These are phyloP conservation scores for Lepas anatifera DNA, from an alignment of 2,888 invertebrate genomes.

Conservation along the genomic window DNA sequence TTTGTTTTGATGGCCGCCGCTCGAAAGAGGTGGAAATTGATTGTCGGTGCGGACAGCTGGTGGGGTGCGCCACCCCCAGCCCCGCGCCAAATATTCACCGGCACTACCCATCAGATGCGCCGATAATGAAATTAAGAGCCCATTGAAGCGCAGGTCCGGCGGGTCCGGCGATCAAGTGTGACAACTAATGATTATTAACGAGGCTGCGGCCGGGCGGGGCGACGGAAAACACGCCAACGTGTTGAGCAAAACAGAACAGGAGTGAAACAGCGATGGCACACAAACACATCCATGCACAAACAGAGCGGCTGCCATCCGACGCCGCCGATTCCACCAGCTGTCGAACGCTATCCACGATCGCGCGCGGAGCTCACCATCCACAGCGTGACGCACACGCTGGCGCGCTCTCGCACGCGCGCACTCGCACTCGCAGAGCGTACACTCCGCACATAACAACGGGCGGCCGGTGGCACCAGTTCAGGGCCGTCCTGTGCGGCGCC, in stretches of 20 bases:
- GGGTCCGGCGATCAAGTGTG: not conserved
- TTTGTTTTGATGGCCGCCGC: not conserved
- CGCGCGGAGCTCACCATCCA: too few relatives aligned
- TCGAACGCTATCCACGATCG: too few relatives aligned
- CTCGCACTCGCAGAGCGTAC: not conserved
- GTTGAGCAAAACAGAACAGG: conserved; percentile 6
- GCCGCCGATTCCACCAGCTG: too few relatives aligned
- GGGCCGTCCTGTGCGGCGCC: too few relatives aligned
- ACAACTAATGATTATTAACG: conserved; percentile 9
- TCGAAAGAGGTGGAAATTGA: conserved; percentile 8
- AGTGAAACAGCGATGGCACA: conserved; percentile 9
- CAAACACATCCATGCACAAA: too few relatives aligned
- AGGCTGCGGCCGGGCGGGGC: not conserved
- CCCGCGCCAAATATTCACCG: not conserved
- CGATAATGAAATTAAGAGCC: conserved; percentile 1
- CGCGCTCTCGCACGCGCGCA: not conserved
- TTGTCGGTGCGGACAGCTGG: not conserved
- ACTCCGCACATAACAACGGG: conserved; percentile 3
- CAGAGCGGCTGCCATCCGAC: too few relatives aligned
- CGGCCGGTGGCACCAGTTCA: too few relatives aligned
- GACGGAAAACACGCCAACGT: not conserved
- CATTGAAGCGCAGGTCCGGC: conserved; percentile 7
- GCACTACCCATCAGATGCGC: not conserved
- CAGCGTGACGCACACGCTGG: too few relatives aligned
- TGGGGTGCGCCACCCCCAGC: not conserved